Conservation (phyloP, 2,888 invertebrate species). For the Latrodectus hesperus region DNA sequence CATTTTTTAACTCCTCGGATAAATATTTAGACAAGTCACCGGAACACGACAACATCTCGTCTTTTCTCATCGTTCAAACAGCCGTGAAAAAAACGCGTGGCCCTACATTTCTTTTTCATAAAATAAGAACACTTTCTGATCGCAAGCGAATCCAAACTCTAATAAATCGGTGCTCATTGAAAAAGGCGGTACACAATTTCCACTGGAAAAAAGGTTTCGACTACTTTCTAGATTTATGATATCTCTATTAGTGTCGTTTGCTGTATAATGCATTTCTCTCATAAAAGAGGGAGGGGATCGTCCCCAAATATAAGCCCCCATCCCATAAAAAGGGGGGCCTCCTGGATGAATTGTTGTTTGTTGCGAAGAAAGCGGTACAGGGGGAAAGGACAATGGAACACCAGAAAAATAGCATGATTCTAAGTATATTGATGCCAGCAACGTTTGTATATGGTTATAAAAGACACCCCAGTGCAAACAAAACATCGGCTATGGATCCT, state of each 20-base stretch:
- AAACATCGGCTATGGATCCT: slow-evolving; percentile 23
- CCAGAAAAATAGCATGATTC: slow-evolving; percentile 33
- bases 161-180: background rate
- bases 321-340: background rate
- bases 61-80: slow-evolving; percentile 42
- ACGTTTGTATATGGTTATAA: slow-evolving; percentile 10
- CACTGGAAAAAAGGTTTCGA: background rate
- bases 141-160: background rate
- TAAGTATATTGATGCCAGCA: slow-evolving; percentile 21
- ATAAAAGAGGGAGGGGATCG: background rate
- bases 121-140: slow-evolving; percentile 23
- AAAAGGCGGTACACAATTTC: background rate
- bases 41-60: slow-evolving; percentile 17
- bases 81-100: slow-evolving; percentile 55
- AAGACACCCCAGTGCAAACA: slow-evolving; percentile 20
- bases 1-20: slow-evolving; percentile 45
- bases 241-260: slow-evolving; percentile 60
- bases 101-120: background rate
- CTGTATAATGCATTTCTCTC: slow-evolving; percentile 34
- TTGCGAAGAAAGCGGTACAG: slow-evolving; percentile 15
- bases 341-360: slow-evolving; percentile 37
- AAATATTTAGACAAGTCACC: slow-evolving; percentile 56
- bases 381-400: slow-evolving; percentile 2
- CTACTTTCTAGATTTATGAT: slow-evolving; percentile 48
- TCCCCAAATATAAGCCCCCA: background rate